Base-by-base conservation (phyloP, 1,140 invertebrate species). In the Drosophila setifemur region DNA sequence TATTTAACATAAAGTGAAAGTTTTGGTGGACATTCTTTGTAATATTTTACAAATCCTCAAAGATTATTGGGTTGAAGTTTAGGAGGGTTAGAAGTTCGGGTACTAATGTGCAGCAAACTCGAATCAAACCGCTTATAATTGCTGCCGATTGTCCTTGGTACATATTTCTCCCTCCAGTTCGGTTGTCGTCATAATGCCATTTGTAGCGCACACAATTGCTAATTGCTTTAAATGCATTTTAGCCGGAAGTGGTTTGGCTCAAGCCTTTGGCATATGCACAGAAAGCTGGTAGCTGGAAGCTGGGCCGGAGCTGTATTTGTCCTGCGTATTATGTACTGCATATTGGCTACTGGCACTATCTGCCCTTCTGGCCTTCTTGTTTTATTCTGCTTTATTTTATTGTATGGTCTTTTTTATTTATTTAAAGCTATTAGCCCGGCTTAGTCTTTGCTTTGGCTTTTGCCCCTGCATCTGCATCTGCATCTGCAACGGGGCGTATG, bases 221-320 rank as follows among this genome's bases (percentile, higher is more conserved):
- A 83, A 83, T 83, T 85, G 74, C 70, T 71, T 78, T 71, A 85
- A 83, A 83, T 83, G 78, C 57, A 73, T 85, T 83, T 82, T 58
- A 64, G 78, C 61, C 73, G 57, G 73, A 83, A 83, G 78, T 83
- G 79, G 78, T 54, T 83, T 83, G 60, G 40, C 58, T 64, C 63
- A 66, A 78, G 69, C 78, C 57, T 9, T 31, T 69, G 63, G 61
- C 79, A 83, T 54, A 40, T 60, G 63, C 37, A 82, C 39, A 50
- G 21, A 54, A 42, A 67, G 57, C 33, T 29, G 37, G n/a, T 21
- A 55, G 52, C 19, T 28, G 25, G 19, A 4, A 26, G 37, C 39
- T 12, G 23, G 35, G 12, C 14, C n/a, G 39, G 42, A n/a, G n/a
- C n/a, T n/a, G 33, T 70, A 44, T 57, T 69, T 52, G 71, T 48